Evolutionary conservation across 1,140 invertebrate species (phyloP).

Genomic region (Schlechtendalia chinensis): DNA sequence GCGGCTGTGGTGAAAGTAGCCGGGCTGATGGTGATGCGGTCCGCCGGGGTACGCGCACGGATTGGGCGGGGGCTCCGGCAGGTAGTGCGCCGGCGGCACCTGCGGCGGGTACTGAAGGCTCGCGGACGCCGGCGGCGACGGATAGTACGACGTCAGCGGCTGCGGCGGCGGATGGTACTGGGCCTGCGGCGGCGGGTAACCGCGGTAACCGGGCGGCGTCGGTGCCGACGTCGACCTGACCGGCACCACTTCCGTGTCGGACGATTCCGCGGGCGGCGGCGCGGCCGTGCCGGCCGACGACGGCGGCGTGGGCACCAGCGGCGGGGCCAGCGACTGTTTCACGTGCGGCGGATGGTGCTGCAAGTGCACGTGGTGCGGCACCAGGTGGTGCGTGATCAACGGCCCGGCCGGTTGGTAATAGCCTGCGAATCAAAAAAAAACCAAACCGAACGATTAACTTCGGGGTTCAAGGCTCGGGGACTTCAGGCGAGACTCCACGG

Average conservation of each 20-base stretch:
- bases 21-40: slow-evolving; percentile 57
- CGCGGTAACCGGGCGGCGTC: slow-evolving; percentile 57
- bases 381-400: slow-evolving; percentile 68
- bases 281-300: slow-evolving; percentile 54
- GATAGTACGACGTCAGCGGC: slow-evolving; percentile 55
- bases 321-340: slow-evolving; percentile 42
- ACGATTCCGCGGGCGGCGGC: slow-evolving; percentile 51
- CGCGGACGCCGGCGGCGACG: slow-evolving; percentile 52
- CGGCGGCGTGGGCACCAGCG: slow-evolving; percentile 54
- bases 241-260: slow-evolving; percentile 55
- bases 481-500: too few species aligned
- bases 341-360: slow-evolving; percentile 51
- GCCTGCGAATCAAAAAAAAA: slow-evolving; percentile 62
- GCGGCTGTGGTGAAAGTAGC: slow-evolving; percentile 56
- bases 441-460: too few species aligned
- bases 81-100: slow-evolving; percentile 56
- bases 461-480: too few species aligned
- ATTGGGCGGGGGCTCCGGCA: slow-evolving; percentile 59
- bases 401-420: slow-evolving; percentile 86
- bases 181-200: slow-evolving; percentile 58
- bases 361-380: slow-evolving; percentile 54
- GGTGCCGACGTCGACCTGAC: slow-evolving; percentile 55
- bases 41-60: slow-evolving; percentile 64
- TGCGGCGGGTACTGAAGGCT: slow-evolving; percentile 56
- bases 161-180: slow-evolving; percentile 55